phyloP scores from a whole-genome alignment of 2,888 invertebrate species.

The Zygothrica quintamaculata region DNA sequence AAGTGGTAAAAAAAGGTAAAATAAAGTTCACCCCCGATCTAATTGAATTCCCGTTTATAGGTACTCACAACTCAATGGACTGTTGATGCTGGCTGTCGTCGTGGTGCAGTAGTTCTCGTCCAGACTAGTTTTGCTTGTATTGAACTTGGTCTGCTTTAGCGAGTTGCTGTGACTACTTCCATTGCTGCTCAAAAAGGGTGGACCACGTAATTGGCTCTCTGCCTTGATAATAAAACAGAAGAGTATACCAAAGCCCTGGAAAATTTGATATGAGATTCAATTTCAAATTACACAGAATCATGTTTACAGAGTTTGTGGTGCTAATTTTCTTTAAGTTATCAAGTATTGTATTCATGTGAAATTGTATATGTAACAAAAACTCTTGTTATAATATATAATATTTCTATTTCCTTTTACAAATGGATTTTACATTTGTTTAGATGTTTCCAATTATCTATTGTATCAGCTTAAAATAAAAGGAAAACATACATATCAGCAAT shows the following conservation, averaged over 20 bases:
- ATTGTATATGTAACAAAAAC: no score
- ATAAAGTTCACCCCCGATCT: not conserved
- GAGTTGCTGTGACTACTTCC: conserved; percentile 67
- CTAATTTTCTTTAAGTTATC: no score
- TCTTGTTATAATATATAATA: no score
- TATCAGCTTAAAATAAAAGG: no score
- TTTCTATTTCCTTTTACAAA: no score
- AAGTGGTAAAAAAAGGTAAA: conserved; percentile 8
- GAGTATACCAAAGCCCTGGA: conserved; percentile 83
- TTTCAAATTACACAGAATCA: not conserved
- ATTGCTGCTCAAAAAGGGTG: conserved; percentile 65
- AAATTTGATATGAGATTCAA: not conserved
- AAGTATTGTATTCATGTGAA: no score
- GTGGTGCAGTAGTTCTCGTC: conserved; percentile 84
- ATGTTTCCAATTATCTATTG: no score
- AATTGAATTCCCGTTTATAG: not conserved
- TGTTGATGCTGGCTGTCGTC: conserved; percentile 82
- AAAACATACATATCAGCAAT: no score
- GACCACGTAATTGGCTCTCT: conserved; percentile 80
- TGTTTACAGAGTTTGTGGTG: no score
- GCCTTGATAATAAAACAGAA: conserved; percentile 84
- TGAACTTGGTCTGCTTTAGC: conserved; percentile 79
- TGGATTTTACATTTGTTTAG: no score
- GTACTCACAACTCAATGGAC: conserved; percentile 84
- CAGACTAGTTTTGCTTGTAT: conserved; percentile 82